Conservation (phyloP, 2,113 vertebrate species). For the Thunnus thynnus region DNA sequence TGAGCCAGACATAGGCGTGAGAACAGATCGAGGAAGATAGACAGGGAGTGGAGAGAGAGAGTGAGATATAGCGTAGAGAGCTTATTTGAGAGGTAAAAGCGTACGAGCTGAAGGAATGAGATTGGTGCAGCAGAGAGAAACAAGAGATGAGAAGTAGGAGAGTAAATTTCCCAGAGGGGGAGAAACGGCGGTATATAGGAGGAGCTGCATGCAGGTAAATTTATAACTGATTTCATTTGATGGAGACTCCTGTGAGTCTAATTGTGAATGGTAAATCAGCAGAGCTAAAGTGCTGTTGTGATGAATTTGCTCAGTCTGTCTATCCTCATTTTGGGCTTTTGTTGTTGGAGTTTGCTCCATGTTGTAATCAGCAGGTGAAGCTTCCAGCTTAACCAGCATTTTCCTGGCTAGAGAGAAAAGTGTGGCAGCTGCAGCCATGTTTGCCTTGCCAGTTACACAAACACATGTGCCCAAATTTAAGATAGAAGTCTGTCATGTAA, state of each 20-base stretch:
- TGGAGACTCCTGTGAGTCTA: conserved; percentile 15
- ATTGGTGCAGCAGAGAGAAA: conserved; percentile 11
- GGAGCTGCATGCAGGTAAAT: conserved; percentile 14
- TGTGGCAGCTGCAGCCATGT: not conserved
- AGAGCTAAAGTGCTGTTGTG: not conserved
- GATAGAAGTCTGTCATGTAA: not conserved
- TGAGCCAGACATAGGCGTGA: conserved; percentile 4
- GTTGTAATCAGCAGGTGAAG: conserved; percentile 28
- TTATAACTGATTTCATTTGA: not conserved
- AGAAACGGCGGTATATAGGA: not conserved
- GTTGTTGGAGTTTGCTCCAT: not conserved
- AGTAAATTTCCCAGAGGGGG: conserved; percentile 29
- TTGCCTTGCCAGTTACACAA: not conserved
- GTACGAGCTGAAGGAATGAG: not conserved
- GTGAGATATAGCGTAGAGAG: conserved; percentile 1
- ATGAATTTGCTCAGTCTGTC: conserved; percentile 12
- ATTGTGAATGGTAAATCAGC: conserved; percentile 33
- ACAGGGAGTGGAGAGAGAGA: conserved; percentile 20
- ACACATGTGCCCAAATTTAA: conserved; percentile 13
- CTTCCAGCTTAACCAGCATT: not conserved
- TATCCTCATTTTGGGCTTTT: not conserved
- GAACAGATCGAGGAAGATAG: conserved; percentile 25
- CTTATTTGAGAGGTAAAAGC: conserved; percentile 29
- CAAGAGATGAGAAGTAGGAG: not conserved
- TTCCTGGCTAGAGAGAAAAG: conserved; percentile 14